Percentiles rank a stretch among this genome's conserved stretches.
Evolutionary conservation across 2,888 invertebrate genomes (phyloP).

Genomic region (Sepiola atlantica): DNA sequence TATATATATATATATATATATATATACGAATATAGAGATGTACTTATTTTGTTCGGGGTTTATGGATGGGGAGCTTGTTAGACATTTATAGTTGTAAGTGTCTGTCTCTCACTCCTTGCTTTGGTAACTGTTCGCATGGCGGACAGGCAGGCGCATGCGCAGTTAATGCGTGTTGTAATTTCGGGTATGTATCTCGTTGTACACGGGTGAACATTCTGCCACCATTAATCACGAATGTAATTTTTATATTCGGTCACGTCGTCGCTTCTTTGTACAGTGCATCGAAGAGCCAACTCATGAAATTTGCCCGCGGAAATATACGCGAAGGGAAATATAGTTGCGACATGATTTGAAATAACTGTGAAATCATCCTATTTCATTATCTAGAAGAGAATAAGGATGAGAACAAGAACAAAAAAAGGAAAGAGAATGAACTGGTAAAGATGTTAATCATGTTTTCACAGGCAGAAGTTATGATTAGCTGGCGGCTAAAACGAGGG

Average conservation of each 20-base stretch:
- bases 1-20: too few species aligned
- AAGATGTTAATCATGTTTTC: neutral
- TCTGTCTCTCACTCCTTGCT: neutral
- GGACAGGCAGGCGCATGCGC: too few species aligned
- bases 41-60: too few species aligned
- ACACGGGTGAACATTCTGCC: neutral
- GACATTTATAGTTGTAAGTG: too few species aligned
- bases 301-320: neutral
- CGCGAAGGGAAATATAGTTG: neutral
- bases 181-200: neutral
- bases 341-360: neutral
- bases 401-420: neutral
- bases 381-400: neutral
- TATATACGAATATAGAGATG: too few species aligned
- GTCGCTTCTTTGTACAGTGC: neutral
- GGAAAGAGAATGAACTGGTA: neutral
- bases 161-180: neutral
- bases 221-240: neutral
- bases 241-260: constrained; percentile 6
- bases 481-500: neutral
- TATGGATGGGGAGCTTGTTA: too few species aligned
- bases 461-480: neutral
- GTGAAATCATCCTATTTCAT: neutral
- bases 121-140: neutral
- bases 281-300: neutral